Evolutionary conservation across 2,113 vertebrate genomes (phyloP), one percentile per base, ranked within the genome.

Genomic region (Proterorhinus semilunaris): DNA sequence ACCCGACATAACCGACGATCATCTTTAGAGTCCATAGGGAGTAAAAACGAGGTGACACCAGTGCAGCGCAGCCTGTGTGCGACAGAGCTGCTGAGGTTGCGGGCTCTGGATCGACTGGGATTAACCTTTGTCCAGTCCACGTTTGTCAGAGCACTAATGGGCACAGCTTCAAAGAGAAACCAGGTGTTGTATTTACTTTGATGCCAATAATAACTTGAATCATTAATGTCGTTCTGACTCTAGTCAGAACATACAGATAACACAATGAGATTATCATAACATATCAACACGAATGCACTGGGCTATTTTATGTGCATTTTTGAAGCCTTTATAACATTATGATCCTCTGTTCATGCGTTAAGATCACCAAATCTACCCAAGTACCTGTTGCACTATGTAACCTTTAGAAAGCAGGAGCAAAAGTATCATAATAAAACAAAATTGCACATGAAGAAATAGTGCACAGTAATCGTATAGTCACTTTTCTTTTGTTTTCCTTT

Each of bases 11-110:
- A 70, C 21, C 15, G 17, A 27, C 64, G 62, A 36, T 68, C 53
- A 45, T 8, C 58, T 49, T 57, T 61, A 62, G 1, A 8, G 54
- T 70, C 10, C 65, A 55, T 11, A 66, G 46, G 10, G 7, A 47
- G 46, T 10, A 21, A 10, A 42, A 50, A 6, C 16, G 45, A 17
- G 68, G 42, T 48, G 36, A 61, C 2, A 21, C 61, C 44, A 10
- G 17, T 61, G 74, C n/a, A 65, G 66, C 51, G 36, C 11, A 52
- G 17, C 66, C 36, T 65, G 67, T 48, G 36, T 9, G 52, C n/a
- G 61, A 62, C 68, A 36, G 27, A 57, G 17, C 54, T 36, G 27
- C 21, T 12, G 27, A 57, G 27, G 54, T 11, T 57, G 27, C 6
- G 11, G 36, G 54, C 54, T 6, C 5, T 55, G 17, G 21, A 47